These are phyloP conservation scores for Heliconius nattereri DNA, from an alignment of 1,140 invertebrate species.

Conservation along the genomic window DNA sequence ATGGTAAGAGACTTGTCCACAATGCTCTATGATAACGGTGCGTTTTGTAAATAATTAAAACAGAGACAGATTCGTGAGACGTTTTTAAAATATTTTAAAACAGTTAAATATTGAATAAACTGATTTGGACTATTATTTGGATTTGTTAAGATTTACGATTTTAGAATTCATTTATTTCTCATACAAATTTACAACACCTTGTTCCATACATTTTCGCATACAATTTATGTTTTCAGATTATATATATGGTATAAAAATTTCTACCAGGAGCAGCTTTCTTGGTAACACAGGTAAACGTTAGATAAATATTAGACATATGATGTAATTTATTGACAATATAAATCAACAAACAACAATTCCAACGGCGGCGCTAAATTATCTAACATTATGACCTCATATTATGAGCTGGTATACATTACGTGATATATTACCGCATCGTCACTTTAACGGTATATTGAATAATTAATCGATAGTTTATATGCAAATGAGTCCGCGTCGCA, in stretches of 20 bases:
- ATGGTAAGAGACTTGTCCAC: conserved; percentile 66
- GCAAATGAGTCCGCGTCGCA: conserved; percentile 29
- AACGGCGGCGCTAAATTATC: conserved; percentile 21
- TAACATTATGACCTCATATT: conserved; percentile 31
- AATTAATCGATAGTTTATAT: conserved; percentile 38
- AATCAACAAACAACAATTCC: conserved; percentile 29
- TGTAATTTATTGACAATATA: conserved; percentile 16
- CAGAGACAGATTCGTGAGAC: conserved; percentile 57
- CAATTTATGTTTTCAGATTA: too few species aligned
- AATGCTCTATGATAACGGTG: conserved; percentile 66
- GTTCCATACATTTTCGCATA: too few species aligned
- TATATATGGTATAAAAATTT: neutral
- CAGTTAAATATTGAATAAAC: neutral
- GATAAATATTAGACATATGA: neutral
- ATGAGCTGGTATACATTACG: conserved; percentile 28
- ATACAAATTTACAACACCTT: too few species aligned
- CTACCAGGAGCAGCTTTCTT: neutral
- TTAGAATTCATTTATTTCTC: too few species aligned
- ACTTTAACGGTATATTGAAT: conserved; percentile 32
- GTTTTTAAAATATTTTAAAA: conserved; percentile 22
- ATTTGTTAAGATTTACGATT: neutral
- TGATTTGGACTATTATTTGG: neutral
- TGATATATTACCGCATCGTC: conserved; percentile 25
- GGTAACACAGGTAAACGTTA: neutral
- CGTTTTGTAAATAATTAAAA: conserved; percentile 77